Evolutionary conservation across 2,797 vertebrate species (phyloP), one percentile per base, ranked within the genome.

Genomic region (Enteromius treurensis): DNA sequence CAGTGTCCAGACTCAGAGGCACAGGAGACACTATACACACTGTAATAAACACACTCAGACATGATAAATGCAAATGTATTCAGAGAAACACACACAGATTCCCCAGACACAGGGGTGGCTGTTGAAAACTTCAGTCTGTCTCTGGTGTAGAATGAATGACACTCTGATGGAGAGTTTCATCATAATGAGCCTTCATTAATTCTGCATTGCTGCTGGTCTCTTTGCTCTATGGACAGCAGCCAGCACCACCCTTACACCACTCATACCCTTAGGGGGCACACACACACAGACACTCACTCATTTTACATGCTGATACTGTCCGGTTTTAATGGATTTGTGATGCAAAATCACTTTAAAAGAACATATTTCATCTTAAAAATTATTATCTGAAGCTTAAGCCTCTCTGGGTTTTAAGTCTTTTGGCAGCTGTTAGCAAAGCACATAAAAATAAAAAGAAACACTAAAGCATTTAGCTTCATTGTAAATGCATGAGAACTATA

Each of bases 161-260:
- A 83, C 81, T 45, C 19, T 77, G 49, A 78, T 86, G 60, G 67
- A 84, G 76, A 77, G 83, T 70, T 85, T 85, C 67, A 80, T 84
- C 75, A 80, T 86, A 34, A 45, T 32, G 9, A 76, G 80, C 87
- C 89, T 88, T 87, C 80, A 87, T 89, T 88, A 90, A 77, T 81
- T 80, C 83, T 79, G 62, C 83, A 82, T 40, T 37, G 55, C 68
- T 77, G 37, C 79, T 82, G 9, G 4, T 73, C 21, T 15, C 70
- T 84, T 86, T 88, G 79, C 80, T 89, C 84, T 85, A 37, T 14
- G 40, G 68, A 78, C 23, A 53, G 82, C 84, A 87, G 85, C 88
- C 84, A 86, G 32, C 80, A 83, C 80, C 84, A 87, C 88, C 83
- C 75, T 0, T 4, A 58, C 47, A 86, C 85, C 74, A 71, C 62